Percentiles rank a stretch among this genome's conserved stretches.
Evolutionary conservation across 2,888 invertebrate genomes (phyloP).

Genomic region (Chouioia cunea): DNA sequence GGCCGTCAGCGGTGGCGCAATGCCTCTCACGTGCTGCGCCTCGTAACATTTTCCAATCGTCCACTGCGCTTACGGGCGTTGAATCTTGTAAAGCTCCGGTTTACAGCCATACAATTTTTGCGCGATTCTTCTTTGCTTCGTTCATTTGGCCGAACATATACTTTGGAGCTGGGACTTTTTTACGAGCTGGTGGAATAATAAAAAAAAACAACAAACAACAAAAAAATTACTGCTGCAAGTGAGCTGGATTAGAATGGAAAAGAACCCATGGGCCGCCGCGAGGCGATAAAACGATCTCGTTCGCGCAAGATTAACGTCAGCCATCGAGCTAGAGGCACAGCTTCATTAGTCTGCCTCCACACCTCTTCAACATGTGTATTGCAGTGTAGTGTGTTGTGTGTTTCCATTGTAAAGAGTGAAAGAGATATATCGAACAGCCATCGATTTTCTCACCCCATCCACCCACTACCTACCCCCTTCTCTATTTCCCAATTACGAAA

Average conservation of each 20-base stretch:
- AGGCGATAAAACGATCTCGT: conserved; percentile 63
- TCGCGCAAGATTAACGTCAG: conserved; percentile 62
- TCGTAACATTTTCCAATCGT: conserved; percentile 24
- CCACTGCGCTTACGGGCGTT: conserved; percentile 39
- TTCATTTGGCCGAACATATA: neutral
- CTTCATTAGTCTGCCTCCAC: conserved; percentile 55
- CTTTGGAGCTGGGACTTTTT: conserved; percentile 22
- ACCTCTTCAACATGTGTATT: conserved; percentile 11
- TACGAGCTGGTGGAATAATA: conserved; percentile 5
- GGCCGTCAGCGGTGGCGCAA: conserved; percentile 57
- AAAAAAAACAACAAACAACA: too few species aligned
- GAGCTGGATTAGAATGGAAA: too few species aligned
- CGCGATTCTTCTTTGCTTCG: too few species aligned
- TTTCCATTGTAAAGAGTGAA: conserved; percentile 7
- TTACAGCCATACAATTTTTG: conserved; percentile 53
- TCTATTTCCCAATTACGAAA: conserved; percentile 26
- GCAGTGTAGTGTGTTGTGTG: too few species aligned
- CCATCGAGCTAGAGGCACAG: conserved; percentile 36
- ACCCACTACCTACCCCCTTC: too few species aligned
- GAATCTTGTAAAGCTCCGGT: conserved; percentile 52
- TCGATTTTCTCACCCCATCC: conserved; percentile 43
- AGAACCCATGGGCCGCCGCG: neutral
- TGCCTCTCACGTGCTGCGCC: conserved; percentile 27
- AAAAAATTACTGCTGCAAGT: too few species aligned
- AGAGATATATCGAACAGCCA: conserved; percentile 24